Evolutionary conservation across 2,113 vertebrate genomes (phyloP), one percentile per base, ranked within the genome.

Genomic region (rabbit (Oryctolagus cuniculus)): DNA sequence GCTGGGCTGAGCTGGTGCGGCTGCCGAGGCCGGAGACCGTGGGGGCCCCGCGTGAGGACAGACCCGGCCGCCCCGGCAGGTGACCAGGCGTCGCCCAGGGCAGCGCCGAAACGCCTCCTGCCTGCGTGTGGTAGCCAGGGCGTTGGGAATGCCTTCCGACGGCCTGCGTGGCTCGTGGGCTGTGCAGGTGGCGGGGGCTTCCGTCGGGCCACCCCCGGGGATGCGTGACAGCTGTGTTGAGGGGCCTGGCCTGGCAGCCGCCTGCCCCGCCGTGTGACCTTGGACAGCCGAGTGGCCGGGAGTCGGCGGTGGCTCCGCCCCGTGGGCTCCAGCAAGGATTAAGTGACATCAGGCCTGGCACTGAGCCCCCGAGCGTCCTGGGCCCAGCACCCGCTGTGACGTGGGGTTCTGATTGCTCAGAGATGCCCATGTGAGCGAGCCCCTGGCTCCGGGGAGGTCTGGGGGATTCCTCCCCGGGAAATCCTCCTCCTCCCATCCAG

Each of bases 361-460:
- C 55, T 19, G 55, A 31, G 34, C 53, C 72, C 55, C 36, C 22
- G 78, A 6, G 36, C 8, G 15, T 10, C 53, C 63, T 19, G 72
- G 19, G 61, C 4, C 0, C 17, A 1, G 70, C 2, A 0, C 27
- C 77, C 0, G 24, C 61, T 79, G 13, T 0, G 0, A 27, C 16
- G 5, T 1, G 0, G 7, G 0, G 0, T 1, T 15, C 1, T 0
- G 27, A 24, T 11, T 3, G 1, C 4, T 64, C 31, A 7, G 34
- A 17, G 63, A 0, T 15, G 19, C 15, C 17, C 2, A 10, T 12
- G 0, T 6, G 8, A 15, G 44, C 5, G 3, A 53, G 17, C 24
- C 53, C 53, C 63, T 55, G 0, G 79, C 49, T 44, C 12, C 21
- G 0, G 82, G 69, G 13, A n/a, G 79, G 79, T 15, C 1, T 0